Base-by-base conservation (phyloP, 2,888 invertebrate genomes). In the Mayetiola destructor region DNA sequence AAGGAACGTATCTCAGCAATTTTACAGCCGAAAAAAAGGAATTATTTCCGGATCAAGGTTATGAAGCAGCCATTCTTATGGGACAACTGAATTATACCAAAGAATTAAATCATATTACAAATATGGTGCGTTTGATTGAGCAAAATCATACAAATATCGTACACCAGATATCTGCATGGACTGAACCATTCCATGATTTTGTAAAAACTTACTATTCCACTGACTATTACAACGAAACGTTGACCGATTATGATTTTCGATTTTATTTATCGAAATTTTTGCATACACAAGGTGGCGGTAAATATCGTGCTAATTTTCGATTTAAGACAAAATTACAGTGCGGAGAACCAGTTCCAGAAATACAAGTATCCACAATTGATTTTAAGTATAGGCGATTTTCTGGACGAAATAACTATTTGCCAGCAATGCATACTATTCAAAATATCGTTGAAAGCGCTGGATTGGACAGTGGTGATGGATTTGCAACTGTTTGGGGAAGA, bases 401-500 rank as follows among this genome's bases (percentile, higher is more conserved):
- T 10, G 79, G 80, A 1, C 82, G 85, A 0, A 73, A 79, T 35
- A 76, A 82, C 62, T 83, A 85, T 70, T 75, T 87, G 57, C 82
- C 84, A 2, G 85, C 84, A 0, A 87, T 87, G 85, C 80, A 84
- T 64, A 66, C 71, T 59, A 73, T 81, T 0, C 80, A 80, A 66
- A 61, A 71, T 56, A 66, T 84, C 18, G 77, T 81, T 0, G 75
- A 76, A 59, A 69, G 74, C 9, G 70, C 77, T 0, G 76, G 80
- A 64, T 77, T 86, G 59, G 75, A 77, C 4, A 74, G 78, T 4
- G 80, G 79, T 1, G 77, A 80, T 62, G 76, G 76, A 30, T 80
- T 80, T 68, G 76, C 78, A 2, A 82, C 81, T 55, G 78, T 81
- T 1, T 86, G 85, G 85, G 80, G 83, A 10, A 80, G 80, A 69